Percentiles rank a stretch among this genome's conserved stretches.
Conservation (phyloP, 1,140 invertebrate species). For the Nixonia krombeini region DNA sequence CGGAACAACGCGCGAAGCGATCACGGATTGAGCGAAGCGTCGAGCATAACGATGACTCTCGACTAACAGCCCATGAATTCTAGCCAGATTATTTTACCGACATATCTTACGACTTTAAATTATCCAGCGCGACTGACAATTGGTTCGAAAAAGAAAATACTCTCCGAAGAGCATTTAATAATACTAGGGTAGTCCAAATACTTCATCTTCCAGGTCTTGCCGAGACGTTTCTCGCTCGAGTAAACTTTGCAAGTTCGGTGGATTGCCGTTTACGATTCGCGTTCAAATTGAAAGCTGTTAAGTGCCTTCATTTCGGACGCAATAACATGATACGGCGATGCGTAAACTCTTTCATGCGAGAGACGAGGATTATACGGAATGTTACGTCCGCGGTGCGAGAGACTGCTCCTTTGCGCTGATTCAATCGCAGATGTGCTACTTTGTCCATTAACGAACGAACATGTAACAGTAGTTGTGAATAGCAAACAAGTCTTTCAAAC, state of each 20-base stretch:
- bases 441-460: too few species aligned
- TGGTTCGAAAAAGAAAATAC: too few species aligned
- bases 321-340: conserved; percentile 43
- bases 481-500: too few species aligned
- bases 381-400: conserved; percentile 37
- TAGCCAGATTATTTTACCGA: too few species aligned
- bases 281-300: conserved; percentile 51
- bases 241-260: conserved; percentile 37
- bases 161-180: background rate
- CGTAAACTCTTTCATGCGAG: conserved; percentile 50
- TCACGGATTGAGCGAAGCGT: too few species aligned
- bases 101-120: too few species aligned
- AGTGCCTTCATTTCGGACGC: conserved; percentile 42
- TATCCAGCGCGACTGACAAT: too few species aligned
- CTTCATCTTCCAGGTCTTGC: conserved; percentile 27
- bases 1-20: too few species aligned
- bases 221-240: conserved; percentile 32
- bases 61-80: too few species aligned
- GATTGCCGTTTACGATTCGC: conserved; percentile 49
- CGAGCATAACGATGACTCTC: too few species aligned
- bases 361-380: conserved; percentile 48
- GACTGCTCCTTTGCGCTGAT: conserved; percentile 43
- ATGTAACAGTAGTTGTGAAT: too few species aligned
- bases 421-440: conserved; percentile 41
- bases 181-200: conserved; percentile 20